phyloP scores from a whole-genome alignment of 2,888 invertebrate species.

The Ischnus inquisitorius region DNA sequence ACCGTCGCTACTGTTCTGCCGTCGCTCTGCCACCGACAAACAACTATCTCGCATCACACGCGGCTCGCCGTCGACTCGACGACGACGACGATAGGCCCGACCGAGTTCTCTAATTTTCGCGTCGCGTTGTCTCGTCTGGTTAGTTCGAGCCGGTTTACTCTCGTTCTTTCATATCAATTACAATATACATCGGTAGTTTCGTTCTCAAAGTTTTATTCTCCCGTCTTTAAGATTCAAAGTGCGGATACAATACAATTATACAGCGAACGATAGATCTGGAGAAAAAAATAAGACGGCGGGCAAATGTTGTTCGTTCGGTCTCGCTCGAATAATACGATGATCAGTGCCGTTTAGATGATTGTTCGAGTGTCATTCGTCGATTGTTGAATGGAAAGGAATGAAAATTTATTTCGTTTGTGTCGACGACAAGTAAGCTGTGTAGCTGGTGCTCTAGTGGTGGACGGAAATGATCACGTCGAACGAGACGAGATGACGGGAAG shows the following conservation, averaged over 20 bases:
- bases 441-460: background rate
- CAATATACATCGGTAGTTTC: background rate
- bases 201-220: background rate
- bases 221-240: background rate
- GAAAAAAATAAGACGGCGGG: slow-evolving; percentile 26
- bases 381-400: background rate
- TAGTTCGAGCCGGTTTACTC: background rate
- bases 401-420: slow-evolving; percentile 16
- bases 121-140: slow-evolving; percentile 38
- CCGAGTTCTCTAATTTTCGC: slow-evolving; percentile 58
- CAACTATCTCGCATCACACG: slow-evolving; percentile 72
- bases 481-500: slow-evolving; percentile 19
- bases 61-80: slow-evolving; percentile 67
- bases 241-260: background rate
- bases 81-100: slow-evolving; percentile 51
- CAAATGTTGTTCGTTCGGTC: slow-evolving; percentile 16
- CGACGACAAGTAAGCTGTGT: background rate
- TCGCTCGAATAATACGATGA: background rate
- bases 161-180: background rate
- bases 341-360: background rate
- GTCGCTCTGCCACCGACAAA: slow-evolving; percentile 73
- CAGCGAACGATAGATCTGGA: background rate
- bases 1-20: slow-evolving; percentile 68
- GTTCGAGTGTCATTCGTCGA: slow-evolving; percentile 45
- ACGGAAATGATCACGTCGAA: slow-evolving; percentile 36